Evolutionary conservation across 2,797 vertebrate genomes (phyloP).

Genomic region (Rachycentron canadum): DNA sequence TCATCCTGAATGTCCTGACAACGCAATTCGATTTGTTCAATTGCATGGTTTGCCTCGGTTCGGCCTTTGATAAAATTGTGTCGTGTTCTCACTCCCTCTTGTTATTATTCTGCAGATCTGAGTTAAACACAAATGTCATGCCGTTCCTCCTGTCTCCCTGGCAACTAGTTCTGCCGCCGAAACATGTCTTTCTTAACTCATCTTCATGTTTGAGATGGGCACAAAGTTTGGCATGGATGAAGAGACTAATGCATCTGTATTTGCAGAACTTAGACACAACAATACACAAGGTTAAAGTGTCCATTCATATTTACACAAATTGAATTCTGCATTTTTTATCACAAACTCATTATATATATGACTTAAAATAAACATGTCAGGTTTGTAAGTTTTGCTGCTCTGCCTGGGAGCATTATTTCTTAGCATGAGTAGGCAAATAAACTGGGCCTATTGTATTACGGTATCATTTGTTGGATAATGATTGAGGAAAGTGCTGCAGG

Average conservation of each 20-base stretch:
- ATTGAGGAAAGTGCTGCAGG: conserved; percentile 76
- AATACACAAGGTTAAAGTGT: not conserved
- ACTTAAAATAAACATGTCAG: conserved; percentile 35
- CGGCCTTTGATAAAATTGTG: conserved; percentile 27
- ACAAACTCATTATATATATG: not conserved
- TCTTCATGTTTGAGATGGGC: conserved; percentile 29
- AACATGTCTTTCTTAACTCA: conserved; percentile 34
- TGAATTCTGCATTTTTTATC: conserved; percentile 3
- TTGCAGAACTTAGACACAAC: too few relatives aligned
- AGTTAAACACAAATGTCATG: conserved; percentile 54
- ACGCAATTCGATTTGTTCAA: conserved; percentile 22
- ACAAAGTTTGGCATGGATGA: conserved; percentile 5
- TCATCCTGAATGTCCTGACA: not conserved
- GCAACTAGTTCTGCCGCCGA: conserved; percentile 48
- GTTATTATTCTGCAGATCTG: conserved; percentile 41
- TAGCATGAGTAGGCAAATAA: conserved; percentile 59
- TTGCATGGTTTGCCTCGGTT: not conserved
- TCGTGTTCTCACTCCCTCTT: conserved; percentile 3
- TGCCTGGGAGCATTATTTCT: conserved; percentile 33
- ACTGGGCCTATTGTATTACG: conserved; percentile 54
- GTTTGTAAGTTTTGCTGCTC: conserved; percentile 27
- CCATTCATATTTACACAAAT: conserved; percentile 17
- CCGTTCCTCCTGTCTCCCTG: conserved; percentile 51
- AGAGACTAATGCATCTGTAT: too few relatives aligned
- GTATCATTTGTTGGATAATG: conserved; percentile 71